Evolutionary conservation across 1,140 invertebrate genomes (phyloP).

Genomic region (Galendromus occidentalis): DNA sequence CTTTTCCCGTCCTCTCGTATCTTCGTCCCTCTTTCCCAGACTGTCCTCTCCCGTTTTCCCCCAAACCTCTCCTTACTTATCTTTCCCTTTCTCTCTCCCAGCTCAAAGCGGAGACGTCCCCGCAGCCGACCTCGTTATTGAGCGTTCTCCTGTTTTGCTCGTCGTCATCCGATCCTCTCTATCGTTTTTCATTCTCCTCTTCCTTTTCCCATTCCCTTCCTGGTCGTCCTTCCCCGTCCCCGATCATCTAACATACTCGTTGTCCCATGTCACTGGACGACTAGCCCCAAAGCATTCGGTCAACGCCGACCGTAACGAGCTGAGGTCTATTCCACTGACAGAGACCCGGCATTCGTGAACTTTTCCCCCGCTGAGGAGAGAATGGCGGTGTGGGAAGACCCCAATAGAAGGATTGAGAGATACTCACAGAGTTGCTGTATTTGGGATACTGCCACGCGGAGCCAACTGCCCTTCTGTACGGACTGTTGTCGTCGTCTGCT

Average conservation of each 20-base stretch:
- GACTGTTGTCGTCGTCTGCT: constrained; percentile 8
- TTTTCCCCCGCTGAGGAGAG: no score
- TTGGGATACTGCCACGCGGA: constrained; percentile 10
- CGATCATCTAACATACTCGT: no score
- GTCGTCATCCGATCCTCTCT: background rate
- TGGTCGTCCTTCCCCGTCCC: background rate
- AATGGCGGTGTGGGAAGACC: no score
- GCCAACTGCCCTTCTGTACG: background rate
- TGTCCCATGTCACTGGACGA: no score
- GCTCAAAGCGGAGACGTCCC: no score
- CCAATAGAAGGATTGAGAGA: background rate
- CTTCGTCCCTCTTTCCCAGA: background rate
- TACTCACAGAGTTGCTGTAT: constrained; percentile 11
- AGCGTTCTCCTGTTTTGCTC: no score
- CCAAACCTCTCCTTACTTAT: constrained; percentile 1
- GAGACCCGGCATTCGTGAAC: no score
- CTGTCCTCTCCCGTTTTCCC: background rate
- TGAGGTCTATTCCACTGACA: no score
- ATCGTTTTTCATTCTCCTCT: background rate
- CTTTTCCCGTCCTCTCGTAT: background rate
- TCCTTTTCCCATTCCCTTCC: background rate
- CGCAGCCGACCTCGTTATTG: no score
- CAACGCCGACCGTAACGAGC: no score
- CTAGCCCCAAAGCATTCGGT: no score
- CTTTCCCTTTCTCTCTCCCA: constrained; percentile 8